These are phyloP conservation scores for Drosophila mojavensis DNA, from an alignment of 1,140 invertebrate genomes.

Conservation along the genomic window DNA sequence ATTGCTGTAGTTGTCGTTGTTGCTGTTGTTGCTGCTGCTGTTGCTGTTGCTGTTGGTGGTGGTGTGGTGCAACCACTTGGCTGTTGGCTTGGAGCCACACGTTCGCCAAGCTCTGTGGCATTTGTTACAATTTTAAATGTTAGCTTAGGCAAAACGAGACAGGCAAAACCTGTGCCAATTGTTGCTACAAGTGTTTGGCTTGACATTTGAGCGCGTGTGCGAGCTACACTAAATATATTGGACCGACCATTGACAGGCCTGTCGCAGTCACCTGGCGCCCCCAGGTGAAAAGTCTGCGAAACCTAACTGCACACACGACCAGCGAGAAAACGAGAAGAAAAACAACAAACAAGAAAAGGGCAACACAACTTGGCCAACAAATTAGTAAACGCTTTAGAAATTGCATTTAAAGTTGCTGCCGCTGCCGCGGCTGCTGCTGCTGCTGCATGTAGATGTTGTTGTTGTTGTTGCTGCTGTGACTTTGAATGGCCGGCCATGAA, in stretches of 20 bases:
- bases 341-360: conserved; percentile 17
- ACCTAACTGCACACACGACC: neutral
- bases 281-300: conserved; percentile 60
- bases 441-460: conserved; percentile 10
- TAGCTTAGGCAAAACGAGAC: conserved; percentile 64
- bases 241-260: conserved; percentile 47
- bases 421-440: conserved; percentile 35
- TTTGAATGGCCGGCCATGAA: conserved; percentile 58
- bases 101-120: conserved; percentile 74
- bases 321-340: neutral
- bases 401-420: conserved; percentile 50
- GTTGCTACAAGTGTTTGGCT: conserved; percentile 79
- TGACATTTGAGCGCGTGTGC: conserved; percentile 71
- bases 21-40: neutral
- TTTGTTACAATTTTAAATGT: conserved; percentile 83
- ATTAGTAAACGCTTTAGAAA: conserved; percentile 62
- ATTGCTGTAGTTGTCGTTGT: conserved; percentile 1
- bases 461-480: conserved; percentile 30
- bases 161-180: conserved; percentile 74
- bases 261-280: conserved; percentile 40
- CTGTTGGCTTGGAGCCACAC: conserved; percentile 75
- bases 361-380: conserved; percentile 62
- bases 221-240: conserved; percentile 35
- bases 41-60: conserved; percentile 5
- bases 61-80: conserved; percentile 31